Base-by-base conservation (phyloP, 2,888 invertebrate genomes). In the Meandrusa payeni region DNA sequence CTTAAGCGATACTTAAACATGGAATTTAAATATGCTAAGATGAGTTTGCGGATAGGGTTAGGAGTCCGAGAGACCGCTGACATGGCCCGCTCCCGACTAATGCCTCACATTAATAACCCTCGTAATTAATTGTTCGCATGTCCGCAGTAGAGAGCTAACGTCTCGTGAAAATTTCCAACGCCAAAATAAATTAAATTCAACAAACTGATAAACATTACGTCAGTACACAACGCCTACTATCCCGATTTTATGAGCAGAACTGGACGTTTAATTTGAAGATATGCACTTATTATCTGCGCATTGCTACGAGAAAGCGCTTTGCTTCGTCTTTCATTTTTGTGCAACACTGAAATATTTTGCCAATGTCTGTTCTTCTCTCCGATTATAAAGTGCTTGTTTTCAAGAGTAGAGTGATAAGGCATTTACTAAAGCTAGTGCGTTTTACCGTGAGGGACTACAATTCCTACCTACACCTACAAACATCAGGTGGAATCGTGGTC, bases 81-180 rank as follows among this genome's bases (percentile, higher is more conserved):
- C 81, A 73, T 73, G 67, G 65, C 64, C 64, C 69, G 60, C 66
- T 66, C 52, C 70, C 86, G 78, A 88, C 82, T 82, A 87, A 88
- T 88, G 85, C 67, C 71, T 52, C 59, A 62, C 85, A 88, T 88
- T 88, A 80, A 88, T 87, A 87, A 79, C 78, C 77, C 74, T 59
- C 57, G 78, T 87, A 86, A 88, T 88, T 88, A 88, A 88, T 88
- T 82, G 85, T 86, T 83, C 72, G 83, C 85, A 83, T 86, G 85
- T 83, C 80, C 76, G 63, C 63, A 59, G 64, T 79, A 83, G 79
- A 78, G 75, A 43, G 33, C 75, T 75, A 73, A 74, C 71, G 70
- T 75, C 74, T 70, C 69, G 54, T 63, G 69, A 67, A 79, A 51
- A 69, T 74, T 69, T 59, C 52, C 69, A 69, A 61, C 67, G 71